These are phyloP conservation scores for Aptenodytes forsteri DNA, from an alignment of 2,113 vertebrate species.

Conservation along the genomic window DNA sequence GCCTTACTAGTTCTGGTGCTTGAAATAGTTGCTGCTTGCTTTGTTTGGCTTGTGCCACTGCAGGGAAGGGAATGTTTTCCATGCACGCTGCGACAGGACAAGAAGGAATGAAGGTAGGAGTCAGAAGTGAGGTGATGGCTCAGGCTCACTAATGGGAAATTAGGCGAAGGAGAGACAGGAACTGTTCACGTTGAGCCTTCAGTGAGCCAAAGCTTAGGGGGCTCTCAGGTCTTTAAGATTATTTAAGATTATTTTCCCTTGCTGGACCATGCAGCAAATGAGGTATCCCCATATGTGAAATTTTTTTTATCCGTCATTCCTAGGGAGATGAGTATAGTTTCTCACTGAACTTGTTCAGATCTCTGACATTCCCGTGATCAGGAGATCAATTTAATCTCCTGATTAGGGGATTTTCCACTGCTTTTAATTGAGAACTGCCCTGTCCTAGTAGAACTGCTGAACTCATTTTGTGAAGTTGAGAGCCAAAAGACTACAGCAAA, in stretches of 20 bases:
- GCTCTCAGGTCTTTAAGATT: not conserved
- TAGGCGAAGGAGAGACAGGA: not conserved
- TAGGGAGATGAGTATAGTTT: not conserved
- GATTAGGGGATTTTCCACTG: not conserved
- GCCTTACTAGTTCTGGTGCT: not conserved
- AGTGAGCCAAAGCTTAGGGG: not conserved
- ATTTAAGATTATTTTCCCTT: not conserved
- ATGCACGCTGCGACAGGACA: not conserved
- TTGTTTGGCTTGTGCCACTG: not conserved
- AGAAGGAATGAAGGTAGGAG: not conserved
- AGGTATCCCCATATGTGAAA: not conserved
- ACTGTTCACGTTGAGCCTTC: not conserved
- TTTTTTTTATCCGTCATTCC: not conserved
- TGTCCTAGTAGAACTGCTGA: not conserved
- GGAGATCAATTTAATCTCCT: not conserved
- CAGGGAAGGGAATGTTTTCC: slow-evolving; percentile 3
- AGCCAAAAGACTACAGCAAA: not conserved
- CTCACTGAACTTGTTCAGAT: not conserved
- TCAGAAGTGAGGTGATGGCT: not conserved
- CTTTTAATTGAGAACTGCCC: not conserved
- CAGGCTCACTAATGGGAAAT: not conserved
- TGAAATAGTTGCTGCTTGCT: not conserved
- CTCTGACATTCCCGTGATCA: not conserved
- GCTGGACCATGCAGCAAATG: not conserved
- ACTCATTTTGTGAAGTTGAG: not conserved